Evolutionary conservation across 2,888 invertebrate genomes (phyloP), one percentile per base, ranked within the genome.

Genomic region (Macropis europaea): DNA sequence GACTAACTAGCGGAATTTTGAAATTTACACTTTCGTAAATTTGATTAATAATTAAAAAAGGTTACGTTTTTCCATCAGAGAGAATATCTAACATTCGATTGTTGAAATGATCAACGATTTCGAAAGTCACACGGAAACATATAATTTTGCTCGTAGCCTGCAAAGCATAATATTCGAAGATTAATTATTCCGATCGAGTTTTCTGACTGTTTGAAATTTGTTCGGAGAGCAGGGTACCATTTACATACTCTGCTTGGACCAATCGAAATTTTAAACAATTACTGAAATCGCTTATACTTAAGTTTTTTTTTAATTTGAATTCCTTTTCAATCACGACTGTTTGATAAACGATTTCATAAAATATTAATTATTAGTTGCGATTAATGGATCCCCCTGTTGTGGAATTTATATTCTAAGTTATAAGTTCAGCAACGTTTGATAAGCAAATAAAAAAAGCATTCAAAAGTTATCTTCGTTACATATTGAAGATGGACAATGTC

Each of bases 241-340:
- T 76, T 76, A 76, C 76, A 76, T 76, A 76, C 56, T 53, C 63
- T 57, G 62, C 30, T 36, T 34, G 47, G 26, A 73, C 30, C 50
- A 76, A 47, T 47, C 24, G 30, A 56, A 66, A 26, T 56, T 38
- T 17, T 60, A 28, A 28, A 17, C 40, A 9, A 53, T 54, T 3
- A 5, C 26, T n/a, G 17, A 45, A 67, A 32, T 7, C 26, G 15
- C 26, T 28, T 15, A 43, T 11, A 30, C 38, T 26, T 22, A 42
- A 45, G 17, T n/a, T 42, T 24, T 45, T 30, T 1, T 45, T 24
- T 6, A 34, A 43, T 36, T 6, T 26, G 32, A 66, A 66, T 19
- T 17, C 5, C n/a, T 43, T n/a, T 52, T n/a, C 19, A 15, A 11
- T 32, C 2, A 4, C 15, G 22, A 38, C 24, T n/a, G n/a, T 57